Base-by-base conservation (phyloP, 2,113 vertebrate genomes). In the Onychostoma macrolepis region DNA sequence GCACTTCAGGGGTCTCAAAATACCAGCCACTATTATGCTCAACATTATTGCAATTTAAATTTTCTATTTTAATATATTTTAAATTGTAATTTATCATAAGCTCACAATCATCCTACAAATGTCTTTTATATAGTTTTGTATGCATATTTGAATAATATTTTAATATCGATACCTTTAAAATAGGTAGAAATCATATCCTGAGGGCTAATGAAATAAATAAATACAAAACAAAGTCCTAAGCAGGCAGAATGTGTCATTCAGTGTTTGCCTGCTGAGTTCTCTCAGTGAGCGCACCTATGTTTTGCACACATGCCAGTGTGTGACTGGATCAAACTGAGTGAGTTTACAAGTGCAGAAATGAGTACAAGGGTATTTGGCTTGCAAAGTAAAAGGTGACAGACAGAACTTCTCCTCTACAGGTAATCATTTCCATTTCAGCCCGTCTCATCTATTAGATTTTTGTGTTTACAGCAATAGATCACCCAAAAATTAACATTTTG, bases 391-490 rank as follows among this genome's bases (percentile, higher is more conserved):
- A 90, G 91, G 91, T 77, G 76, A 92, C 86, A 88, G 87, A 90
- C 86, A 87, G 83, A 89, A 89, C 67, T 74, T 91, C 90, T 92
- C 82, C 87, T 84, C 91, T 92, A 91, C 91, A 90, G 90, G 91
- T 89, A 86, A 90, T 86, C 89, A 83, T 26, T 43, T 74, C 13
- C 71, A 74, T 74, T 21, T n/a, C 38, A 74, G 71, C 2, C 4
- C 21, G 36, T 36, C 30, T 72, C 8, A 21, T 72, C 1, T 11
- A 4, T 13, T 13, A 6, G 4, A 74, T 74, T n/a, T 43, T 10
- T 74, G 71, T 5, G 4, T 38, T 69, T 69, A 33, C 17, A 69
- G 67, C 67, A 69, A 69, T 7, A 9, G 15, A 36, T 69, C 17
- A 36, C 3, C 6, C 17, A 21, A 4, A 71, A 36, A 71, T 71